Percentiles rank a stretch among this genome's conserved stretches.
phyloP scores from a whole-genome alignment of 2,113 vertebrate genomes.

The Ciconia stormi region DNA sequence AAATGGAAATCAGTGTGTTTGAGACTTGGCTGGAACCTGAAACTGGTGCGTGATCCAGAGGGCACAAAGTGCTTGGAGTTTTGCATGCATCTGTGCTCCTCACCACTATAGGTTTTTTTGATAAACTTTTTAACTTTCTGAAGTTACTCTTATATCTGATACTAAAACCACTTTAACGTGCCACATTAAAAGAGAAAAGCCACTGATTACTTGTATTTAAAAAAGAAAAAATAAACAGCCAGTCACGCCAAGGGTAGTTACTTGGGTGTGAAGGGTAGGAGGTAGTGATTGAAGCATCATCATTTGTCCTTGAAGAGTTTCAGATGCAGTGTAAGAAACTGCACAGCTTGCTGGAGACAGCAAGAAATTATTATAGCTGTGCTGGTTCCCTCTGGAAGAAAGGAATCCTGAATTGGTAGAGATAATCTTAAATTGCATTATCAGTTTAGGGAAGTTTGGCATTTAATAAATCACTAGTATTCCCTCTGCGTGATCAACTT shows the following conservation, averaged over 20 bases:
- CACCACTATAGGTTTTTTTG: neutral
- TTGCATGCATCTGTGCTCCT: neutral
- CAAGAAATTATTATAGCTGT: neutral
- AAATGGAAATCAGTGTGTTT: neutral
- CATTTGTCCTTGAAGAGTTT: neutral
- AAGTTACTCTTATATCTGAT: neutral
- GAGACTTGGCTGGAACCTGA: neutral
- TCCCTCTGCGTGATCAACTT: neutral
- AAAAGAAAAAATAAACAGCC: neutral
- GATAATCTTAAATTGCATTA: neutral
- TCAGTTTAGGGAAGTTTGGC: neutral
- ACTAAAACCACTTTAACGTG: neutral
- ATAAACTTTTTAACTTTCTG: neutral
- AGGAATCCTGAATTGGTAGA: neutral
- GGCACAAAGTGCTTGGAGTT: neutral
- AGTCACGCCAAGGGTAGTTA: neutral
- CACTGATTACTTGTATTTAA: neutral
- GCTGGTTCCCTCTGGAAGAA: neutral
- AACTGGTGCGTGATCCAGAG: neutral
- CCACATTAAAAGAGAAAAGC: neutral
- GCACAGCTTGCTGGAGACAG: neutral
- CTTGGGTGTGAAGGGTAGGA: neutral
- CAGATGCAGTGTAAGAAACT: neutral
- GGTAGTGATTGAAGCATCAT: neutral
- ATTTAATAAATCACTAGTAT: neutral